phyloP scores from a whole-genome alignment of 2,888 invertebrate species.

The Polymixis flavicincta region DNA sequence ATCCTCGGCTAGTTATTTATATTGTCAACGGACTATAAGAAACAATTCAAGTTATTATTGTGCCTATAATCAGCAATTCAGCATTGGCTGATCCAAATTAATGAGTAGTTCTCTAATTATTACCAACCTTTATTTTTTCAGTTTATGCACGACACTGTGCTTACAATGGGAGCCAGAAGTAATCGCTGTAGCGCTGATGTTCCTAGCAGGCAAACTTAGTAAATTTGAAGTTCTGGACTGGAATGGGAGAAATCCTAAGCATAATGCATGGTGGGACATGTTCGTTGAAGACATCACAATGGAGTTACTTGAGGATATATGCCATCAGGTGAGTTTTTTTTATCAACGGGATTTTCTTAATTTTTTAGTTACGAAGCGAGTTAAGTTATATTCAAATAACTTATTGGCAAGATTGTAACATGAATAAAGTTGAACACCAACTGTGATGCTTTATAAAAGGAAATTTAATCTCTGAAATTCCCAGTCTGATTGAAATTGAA shows the following conservation, averaged over 20 bases:
- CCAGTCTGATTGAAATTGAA: too few species aligned
- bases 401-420: background rate
- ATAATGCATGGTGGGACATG: slow-evolving; percentile 99
- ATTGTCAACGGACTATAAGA: too few species aligned
- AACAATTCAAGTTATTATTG: background rate
- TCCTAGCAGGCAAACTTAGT: slow-evolving; percentile 98
- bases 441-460: background rate
- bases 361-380: background rate
- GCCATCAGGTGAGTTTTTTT: slow-evolving; percentile 95
- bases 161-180: slow-evolving; percentile 99
- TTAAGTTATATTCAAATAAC: background rate
- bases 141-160: slow-evolving; percentile 98
- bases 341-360: too few species aligned
- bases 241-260: slow-evolving; percentile 94
- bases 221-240: slow-evolving; percentile 99
- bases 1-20: background rate
- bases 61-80: background rate
- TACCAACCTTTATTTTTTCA: slow-evolving; percentile 60
- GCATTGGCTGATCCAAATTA: background rate
- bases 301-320: slow-evolving; percentile 98
- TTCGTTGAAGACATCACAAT: slow-evolving; percentile 98
- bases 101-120: background rate
- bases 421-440: background rate
- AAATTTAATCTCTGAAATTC: background rate
- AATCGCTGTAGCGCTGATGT: slow-evolving; percentile 98